These are phyloP conservation scores for Drosophila dives DNA, from an alignment of 2,888 invertebrate species.

Conservation along the genomic window DNA sequence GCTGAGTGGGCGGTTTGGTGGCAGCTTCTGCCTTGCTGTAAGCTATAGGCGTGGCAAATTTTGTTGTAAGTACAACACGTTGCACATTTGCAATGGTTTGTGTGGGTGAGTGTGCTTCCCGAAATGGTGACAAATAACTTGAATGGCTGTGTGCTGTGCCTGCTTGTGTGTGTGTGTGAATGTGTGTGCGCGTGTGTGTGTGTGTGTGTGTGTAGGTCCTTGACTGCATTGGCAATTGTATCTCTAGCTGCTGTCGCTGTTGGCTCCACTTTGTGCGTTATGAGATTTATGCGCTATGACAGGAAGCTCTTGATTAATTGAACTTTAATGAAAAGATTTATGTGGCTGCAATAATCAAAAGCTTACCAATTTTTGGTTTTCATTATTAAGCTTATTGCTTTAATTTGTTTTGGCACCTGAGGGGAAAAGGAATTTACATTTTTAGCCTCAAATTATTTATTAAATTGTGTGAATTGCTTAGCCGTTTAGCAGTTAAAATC, in stretches of 20 bases:
- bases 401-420: constrained; percentile 47
- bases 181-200: constrained; percentile 2
- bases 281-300: constrained; percentile 74
- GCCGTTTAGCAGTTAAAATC: background rate
- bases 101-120: constrained; percentile 8
- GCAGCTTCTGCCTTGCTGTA: constrained; percentile 6
- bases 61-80: constrained; percentile 73
- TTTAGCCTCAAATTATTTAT: background rate
- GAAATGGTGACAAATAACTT: constrained; percentile 72
- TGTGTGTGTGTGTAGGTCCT: constrained; percentile 29
- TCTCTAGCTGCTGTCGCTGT: constrained; percentile 35
- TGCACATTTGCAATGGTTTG: constrained; percentile 56
- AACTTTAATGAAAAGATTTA: constrained; percentile 79
- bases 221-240: constrained; percentile 48
- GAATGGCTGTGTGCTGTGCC: constrained; percentile 20
- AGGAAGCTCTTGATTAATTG: constrained; percentile 78
- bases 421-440: background rate
- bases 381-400: constrained; percentile 58
- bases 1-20: constrained; percentile 10
- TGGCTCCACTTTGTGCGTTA: constrained; percentile 53
- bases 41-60: constrained; percentile 69
- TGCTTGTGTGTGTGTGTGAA: background rate
- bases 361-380: constrained; percentile 20
- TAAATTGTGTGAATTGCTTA: background rate
- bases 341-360: constrained; percentile 74